Percentiles rank a stretch among this genome's conserved stretches.
phyloP scores from a whole-genome alignment of 2,888 invertebrate species.

The Andrena haemorrhoa region DNA sequence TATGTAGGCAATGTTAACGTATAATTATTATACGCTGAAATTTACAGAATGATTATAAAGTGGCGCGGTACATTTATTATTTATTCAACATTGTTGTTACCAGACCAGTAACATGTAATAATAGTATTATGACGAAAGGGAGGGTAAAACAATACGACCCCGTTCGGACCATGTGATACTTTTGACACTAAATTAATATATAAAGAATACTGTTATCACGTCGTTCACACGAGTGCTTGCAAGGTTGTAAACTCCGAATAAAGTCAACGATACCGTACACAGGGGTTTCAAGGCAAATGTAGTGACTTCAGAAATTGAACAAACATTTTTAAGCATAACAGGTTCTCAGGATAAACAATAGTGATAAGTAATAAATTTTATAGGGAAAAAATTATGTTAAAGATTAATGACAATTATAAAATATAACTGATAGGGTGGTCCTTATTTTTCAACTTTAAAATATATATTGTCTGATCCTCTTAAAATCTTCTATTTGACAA shows the following conservation, averaged over 20 bases:
- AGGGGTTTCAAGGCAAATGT: background rate
- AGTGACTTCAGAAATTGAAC: too few relatives aligned
- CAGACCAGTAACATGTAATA: slow-evolving; percentile 14
- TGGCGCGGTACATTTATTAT: background rate
- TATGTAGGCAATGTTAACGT: background rate
- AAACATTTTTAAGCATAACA: too few relatives aligned
- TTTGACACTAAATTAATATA: background rate
- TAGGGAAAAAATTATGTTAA: too few relatives aligned
- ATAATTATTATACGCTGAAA: background rate
- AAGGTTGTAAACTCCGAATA: background rate
- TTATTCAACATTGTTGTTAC: background rate
- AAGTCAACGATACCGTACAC: background rate
- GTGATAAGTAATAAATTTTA: too few relatives aligned
- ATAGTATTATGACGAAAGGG: background rate
- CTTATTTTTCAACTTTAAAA: too few relatives aligned
- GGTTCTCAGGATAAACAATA: too few relatives aligned
- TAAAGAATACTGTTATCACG: slow-evolving; percentile 2
- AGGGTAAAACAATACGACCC: background rate
- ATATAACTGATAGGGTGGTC: too few relatives aligned
- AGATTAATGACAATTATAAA: too few relatives aligned
- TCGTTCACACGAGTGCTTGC: background rate
- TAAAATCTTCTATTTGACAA: too few relatives aligned
- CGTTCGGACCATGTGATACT: background rate
- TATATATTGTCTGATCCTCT: too few relatives aligned
- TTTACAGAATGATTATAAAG: background rate